Evolutionary conservation across 2,113 vertebrate genomes (phyloP), one percentile per base, ranked within the genome.

Genomic region (Triplophysa tibetana): DNA sequence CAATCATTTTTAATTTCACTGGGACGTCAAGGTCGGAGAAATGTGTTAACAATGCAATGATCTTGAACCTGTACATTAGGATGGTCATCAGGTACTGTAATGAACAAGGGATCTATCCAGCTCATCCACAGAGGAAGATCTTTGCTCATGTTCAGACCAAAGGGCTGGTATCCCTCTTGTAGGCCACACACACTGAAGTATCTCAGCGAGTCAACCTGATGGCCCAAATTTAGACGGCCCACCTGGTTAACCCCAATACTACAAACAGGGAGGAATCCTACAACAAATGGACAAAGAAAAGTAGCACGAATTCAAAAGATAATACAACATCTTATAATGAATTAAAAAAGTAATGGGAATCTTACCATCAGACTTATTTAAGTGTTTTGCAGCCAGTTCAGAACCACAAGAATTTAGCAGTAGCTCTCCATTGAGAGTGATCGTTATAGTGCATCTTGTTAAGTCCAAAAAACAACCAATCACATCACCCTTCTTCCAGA

Each of bases 81-180:
- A 58, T 98, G 92, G 84, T 95, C 90, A 50, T 92, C 85, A 19
- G 88, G 91, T 54, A 98, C 94, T 50, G 94, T 93, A 23, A 93
- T 90, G 88, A 98, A 99, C 61, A 95, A 95, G 67, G 97, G 95
- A 23, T 95, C 93, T 58, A 93, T 93, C 91, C 96, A 97, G 90
- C 94, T 98, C 79, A 97, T 92, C 97, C 97, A 99, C 81, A 98
- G 93, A 24, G 94, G 90, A 41, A 96, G 94, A 62, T 96, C 94
- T 90, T 94, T 92, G 84, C 95, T 95, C 82, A 96, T 98, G 84
- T 96, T 95, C 54, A 94, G 90, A 9, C 95, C 96, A 85, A 98
- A 99, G 9, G 97, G 97, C 77, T 95, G 92, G 78, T 95, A 99
- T 60, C 97, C 95, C 81, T 99, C 96, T 87, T 98, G 97, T 75